Evolutionary conservation across 2,888 invertebrate species (phyloP).

Genomic region (Pachliopta kotzebuea): DNA sequence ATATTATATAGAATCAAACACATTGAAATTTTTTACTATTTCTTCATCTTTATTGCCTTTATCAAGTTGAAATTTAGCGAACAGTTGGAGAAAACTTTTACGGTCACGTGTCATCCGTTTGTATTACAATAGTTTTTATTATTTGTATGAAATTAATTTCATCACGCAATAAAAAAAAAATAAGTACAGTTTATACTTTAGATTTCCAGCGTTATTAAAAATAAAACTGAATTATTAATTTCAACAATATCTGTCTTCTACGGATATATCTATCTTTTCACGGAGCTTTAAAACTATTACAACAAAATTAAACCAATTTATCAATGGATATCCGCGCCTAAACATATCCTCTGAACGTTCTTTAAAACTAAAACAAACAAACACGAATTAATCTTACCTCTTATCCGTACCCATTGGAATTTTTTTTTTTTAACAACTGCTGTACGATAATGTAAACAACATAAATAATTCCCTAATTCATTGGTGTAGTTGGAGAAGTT

Average conservation of each 20-base stretch:
- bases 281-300: neutral
- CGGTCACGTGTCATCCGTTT: too few species aligned
- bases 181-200: too few species aligned
- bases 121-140: too few species aligned
- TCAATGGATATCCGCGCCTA: slow-evolving; percentile 10
- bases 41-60: too few species aligned
- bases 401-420: neutral
- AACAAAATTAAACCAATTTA: slow-evolving; percentile 1
- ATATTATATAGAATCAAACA: neutral
- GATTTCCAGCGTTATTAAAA: neutral
- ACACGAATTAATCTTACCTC: neutral
- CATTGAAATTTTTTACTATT: neutral
- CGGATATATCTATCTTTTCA: neutral
- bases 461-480: neutral
- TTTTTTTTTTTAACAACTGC: neutral
- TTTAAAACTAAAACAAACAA: slow-evolving; percentile 7
- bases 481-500: too few species aligned
- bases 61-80: too few species aligned
- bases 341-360: slow-evolving; percentile 5
- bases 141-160: too few species aligned
- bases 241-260: neutral
- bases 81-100: too few species aligned
- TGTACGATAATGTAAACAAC: neutral
- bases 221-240: neutral
- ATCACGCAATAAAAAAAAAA: too few species aligned